Evolutionary conservation across 2,888 invertebrate genomes (phyloP), one percentile per base, ranked within the genome.

Genomic region (Epinotia ramella): DNA sequence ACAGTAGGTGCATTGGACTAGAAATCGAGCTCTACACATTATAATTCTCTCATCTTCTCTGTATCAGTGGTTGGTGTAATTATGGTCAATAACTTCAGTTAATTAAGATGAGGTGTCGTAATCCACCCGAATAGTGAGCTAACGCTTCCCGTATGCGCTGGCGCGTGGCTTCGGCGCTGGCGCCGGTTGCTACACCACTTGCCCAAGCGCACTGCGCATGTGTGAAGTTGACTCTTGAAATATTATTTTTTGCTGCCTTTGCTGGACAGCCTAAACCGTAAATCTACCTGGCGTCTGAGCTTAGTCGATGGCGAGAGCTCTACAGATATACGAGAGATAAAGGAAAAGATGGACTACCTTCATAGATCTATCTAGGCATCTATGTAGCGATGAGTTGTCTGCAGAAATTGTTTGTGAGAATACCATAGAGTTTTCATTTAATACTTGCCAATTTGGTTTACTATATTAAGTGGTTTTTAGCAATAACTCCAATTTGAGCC

Each of bases 131-230:
- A 33, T 67, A n/a, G 67, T 57, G 67, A 18, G 40, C 53, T 67
- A 57, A 67, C 18, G 67, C 28, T 68, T 68, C 68, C 68, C 24
- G 7, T 9, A 28, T 16, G 16, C 60, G 46, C 9, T 7, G 11
- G 46, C 20, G 18, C 63, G 18, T n/a, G 12, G 18, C n/a, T 33
- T 6, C 67, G 67, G 33, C 33, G 65, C 49, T n/a, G 16, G 40
- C 57, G 44, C 44, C 18, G 57, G 44, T 44, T 57, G 44, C 68
- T 18, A 40, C 57, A 68, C 44, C 53, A 49, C 56, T 68, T 68
- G 57, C 68, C 57, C 68, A 68, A 68, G 57, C 44, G 65, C 65
- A 57, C 28, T 16, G 18, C 64, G 46, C 53, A 53, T 53, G n/a
- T 53, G n/a, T 16, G 0, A 49, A 49, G 49, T 49, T 16, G 49